Evolutionary conservation across 2,797 vertebrate species (phyloP).

Genomic region (Rhodeus uyekii): DNA sequence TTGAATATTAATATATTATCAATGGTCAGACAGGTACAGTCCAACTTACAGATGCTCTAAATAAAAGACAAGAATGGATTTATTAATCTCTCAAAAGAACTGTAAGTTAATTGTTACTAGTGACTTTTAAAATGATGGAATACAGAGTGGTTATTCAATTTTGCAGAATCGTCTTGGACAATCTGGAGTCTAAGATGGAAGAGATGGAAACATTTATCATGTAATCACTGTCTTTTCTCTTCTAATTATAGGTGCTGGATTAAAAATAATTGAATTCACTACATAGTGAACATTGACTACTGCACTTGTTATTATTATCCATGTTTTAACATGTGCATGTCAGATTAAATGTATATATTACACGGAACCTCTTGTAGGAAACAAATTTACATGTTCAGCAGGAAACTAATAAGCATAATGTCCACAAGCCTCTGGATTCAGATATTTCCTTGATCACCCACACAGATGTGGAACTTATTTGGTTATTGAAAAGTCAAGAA

Average conservation of each 20-base stretch:
- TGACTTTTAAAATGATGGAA: not conserved
- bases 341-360: no score
- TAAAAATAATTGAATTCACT: no score
- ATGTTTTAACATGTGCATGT: not conserved
- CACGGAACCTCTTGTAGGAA: not conserved
- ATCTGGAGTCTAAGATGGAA: not conserved
- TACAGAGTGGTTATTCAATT: not conserved
- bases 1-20: no score
- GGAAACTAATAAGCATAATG: no score
- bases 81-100: not conserved
- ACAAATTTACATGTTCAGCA: not conserved
- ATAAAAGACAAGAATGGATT: constrained; percentile 15
- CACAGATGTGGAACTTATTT: not conserved
- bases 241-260: no score
- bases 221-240: no score
- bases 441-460: not conserved
- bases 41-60: not conserved
- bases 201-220: not conserved
- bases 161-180: not conserved
- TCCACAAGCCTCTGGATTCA: not conserved
- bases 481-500: not conserved
- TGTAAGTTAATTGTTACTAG: not conserved
- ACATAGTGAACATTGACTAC: no score
- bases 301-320: not conserved
- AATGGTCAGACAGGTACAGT: no score